Evolutionary conservation across 2,888 invertebrate genomes (phyloP).

Genomic region (Eremobia ochroleuca): DNA sequence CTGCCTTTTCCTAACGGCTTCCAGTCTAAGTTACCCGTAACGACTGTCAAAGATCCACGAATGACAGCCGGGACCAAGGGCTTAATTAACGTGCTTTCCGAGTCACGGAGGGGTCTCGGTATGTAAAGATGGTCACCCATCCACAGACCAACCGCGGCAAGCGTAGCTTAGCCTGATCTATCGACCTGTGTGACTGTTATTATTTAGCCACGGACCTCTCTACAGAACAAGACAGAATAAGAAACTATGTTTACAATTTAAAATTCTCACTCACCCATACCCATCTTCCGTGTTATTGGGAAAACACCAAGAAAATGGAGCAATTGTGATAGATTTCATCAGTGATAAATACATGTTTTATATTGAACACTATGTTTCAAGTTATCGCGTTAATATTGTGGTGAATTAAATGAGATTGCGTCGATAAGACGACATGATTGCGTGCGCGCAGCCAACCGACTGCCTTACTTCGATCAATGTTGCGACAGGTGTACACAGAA

Average conservation of each 20-base stretch:
- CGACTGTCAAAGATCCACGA: too few relatives aligned
- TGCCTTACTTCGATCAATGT: conserved; percentile 29
- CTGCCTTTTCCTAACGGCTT: too few relatives aligned
- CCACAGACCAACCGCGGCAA: too few relatives aligned
- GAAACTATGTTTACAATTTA: not conserved
- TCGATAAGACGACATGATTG: conserved; percentile 56
- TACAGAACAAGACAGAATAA: too few relatives aligned
- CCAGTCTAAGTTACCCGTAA: too few relatives aligned
- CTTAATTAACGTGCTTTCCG: too few relatives aligned
- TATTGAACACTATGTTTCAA: conserved; percentile 22
- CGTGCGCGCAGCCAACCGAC: conserved; percentile 58
- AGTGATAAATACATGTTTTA: conserved; percentile 70
- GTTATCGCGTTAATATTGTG: conserved; percentile 36
- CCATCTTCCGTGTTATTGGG: conserved; percentile 74
- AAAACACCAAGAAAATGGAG: conserved; percentile 85
- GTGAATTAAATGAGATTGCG: conserved; percentile 35
- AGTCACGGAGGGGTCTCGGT: too few relatives aligned
- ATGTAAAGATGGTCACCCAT: too few relatives aligned
- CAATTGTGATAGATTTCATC: conserved; percentile 72
- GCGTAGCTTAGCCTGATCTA: too few relatives aligned
- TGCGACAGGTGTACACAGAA: conserved; percentile 30
- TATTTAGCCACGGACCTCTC: too few relatives aligned
- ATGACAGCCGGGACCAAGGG: too few relatives aligned
- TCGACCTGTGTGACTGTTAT: too few relatives aligned
- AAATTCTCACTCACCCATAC: conserved; percentile 67